These are phyloP conservation scores for Cremastinae sp. DNA, from an alignment of 2,888 invertebrate genomes.

Conservation along the genomic window DNA sequence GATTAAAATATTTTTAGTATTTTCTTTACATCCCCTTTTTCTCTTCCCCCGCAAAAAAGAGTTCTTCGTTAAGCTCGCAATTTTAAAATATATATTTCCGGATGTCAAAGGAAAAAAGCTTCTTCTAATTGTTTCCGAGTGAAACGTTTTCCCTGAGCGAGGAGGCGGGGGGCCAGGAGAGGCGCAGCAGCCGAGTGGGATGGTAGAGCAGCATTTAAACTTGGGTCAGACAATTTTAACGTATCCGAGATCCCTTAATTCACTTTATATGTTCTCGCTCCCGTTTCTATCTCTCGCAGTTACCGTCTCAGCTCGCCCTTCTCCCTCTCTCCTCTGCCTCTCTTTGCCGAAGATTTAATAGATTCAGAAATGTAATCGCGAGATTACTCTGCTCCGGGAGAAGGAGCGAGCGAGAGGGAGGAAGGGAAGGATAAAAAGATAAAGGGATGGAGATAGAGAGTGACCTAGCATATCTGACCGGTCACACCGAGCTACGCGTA, in stretches of 20 bases:
- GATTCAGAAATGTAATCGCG: constrained; percentile 62
- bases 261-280: constrained; percentile 26
- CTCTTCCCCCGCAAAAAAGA: neutral
- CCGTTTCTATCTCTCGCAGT: constrained; percentile 20
- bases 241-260: constrained; percentile 40
- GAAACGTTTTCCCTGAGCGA: constrained; percentile 20
- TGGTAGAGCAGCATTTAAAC: constrained; percentile 41
- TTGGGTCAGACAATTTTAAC: constrained; percentile 27
- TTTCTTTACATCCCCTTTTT: neutral
- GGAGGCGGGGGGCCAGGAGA: neutral
- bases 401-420: constrained; percentile 11
- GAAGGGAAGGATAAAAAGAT: neutral
- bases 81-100: constrained; percentile 23
- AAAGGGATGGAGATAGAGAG: constrained; percentile 7
- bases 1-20: neutral
- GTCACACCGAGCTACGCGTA: constrained; percentile 50
- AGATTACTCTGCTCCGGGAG: constrained; percentile 48
- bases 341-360: constrained; percentile 55
- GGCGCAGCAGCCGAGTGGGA: too few species aligned
- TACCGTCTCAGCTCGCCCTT: constrained; percentile 5
- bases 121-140: constrained; percentile 25
- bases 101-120: constrained; percentile 30
- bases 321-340: too few species aligned
- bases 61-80: neutral
- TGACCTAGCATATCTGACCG: constrained; percentile 40